Base-by-base conservation (phyloP, 2,113 vertebrate species). In the Leiothrix lutea region DNA sequence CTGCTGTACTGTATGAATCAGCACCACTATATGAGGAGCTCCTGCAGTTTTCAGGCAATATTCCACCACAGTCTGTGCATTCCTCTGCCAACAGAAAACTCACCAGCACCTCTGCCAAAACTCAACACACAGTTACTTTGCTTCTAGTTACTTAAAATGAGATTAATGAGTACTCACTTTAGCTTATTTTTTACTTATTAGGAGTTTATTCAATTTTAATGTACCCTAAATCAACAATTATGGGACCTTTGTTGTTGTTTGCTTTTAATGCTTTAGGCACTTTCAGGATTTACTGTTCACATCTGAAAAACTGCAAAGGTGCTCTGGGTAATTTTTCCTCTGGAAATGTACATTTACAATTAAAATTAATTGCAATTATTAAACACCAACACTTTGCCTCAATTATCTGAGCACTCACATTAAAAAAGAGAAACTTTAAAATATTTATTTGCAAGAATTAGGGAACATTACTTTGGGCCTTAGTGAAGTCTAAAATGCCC, bases 341-440 rank as follows among this genome's bases (percentile, higher is more conserved):
- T 92, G 38, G 31, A 92, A 96, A 92, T 69, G 83, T 77, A 66
- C 69, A 92, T 94, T 96, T 97, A 86, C 36, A 71, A 94, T 82
- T 93, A 85, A 92, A 95, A 92, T 95, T 71, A 97, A 96, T 95
- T 88, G 62, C 44, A 81, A 81, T 94, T 95, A 97, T 92, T 96
- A 96, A 97, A 93, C 85, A 90, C 29, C 58, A 84, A 77, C 26
- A 86, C 66, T 92, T 95, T 90, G 56, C 79, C 79, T 85, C 72
- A 95, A 86, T 73, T 89, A 67, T 35, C 72, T 58, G 77, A 80
- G 45, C 42, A 83, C 50, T 86, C 56, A 86, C 90, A 74, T 89
- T 87, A 80, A 64, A 83, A 85, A 84, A 91, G 64, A 83, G 35
- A 88, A 96, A 95, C 51, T 19, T 66, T 90, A 88, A 94, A 96